Conservation (phyloP, 2,113 vertebrate species). For the Leucosticte australis region DNA sequence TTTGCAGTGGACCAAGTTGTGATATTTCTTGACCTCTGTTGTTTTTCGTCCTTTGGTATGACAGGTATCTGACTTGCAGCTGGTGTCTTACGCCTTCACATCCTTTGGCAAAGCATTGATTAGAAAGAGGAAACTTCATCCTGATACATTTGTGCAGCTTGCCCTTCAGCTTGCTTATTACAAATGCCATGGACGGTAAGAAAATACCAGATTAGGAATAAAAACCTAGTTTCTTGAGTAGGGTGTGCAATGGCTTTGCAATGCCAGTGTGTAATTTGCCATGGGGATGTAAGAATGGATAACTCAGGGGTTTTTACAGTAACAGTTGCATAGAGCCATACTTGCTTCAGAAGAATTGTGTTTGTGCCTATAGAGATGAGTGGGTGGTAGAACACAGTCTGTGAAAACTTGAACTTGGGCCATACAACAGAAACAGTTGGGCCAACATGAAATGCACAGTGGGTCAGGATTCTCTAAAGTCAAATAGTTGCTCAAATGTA, state of each 20-base stretch:
- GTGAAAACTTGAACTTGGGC: background rate
- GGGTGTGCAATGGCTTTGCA: background rate
- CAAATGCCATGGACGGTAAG: conserved; percentile 82
- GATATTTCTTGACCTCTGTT: background rate
- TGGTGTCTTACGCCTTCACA: conserved; percentile 82
- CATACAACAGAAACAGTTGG: background rate
- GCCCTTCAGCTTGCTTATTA: conserved; percentile 91
- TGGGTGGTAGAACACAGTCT: background rate
- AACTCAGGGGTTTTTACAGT: background rate
- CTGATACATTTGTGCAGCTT: conserved; percentile 92
- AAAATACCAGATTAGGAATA: background rate
- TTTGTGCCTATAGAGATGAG: background rate
- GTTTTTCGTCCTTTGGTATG: background rate
- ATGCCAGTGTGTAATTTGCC: background rate
- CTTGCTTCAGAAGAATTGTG: background rate
- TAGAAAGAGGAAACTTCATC: conserved; percentile 85
- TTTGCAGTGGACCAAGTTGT: background rate
- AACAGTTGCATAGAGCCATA: background rate
- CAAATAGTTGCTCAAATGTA: background rate
- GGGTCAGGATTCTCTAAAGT: background rate
- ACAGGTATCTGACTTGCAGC: conserved; percentile 84
- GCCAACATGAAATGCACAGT: rapidly evolving
- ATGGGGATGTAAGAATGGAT: background rate
- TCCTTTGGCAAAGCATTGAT: conserved; percentile 88
- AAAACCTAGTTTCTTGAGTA: background rate